Percentiles rank a stretch among this genome's conserved stretches.
Conservation (phyloP, 1,140 invertebrate genomes). For the Paralvinella palmiformis region DNA sequence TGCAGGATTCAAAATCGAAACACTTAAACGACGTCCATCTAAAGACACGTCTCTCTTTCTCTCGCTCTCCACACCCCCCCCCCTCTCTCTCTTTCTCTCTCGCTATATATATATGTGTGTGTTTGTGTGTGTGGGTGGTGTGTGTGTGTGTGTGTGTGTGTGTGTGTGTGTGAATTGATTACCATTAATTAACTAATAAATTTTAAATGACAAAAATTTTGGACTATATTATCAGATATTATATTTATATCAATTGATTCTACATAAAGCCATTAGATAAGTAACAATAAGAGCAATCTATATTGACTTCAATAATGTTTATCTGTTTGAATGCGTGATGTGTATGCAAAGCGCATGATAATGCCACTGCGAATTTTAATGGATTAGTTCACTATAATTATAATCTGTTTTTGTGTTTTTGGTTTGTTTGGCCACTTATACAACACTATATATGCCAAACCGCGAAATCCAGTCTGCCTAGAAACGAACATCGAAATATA, state of each 20-base stretch:
- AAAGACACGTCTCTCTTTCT: neutral
- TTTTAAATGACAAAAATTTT: too few species aligned
- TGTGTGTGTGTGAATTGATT: neutral
- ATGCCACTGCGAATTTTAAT: too few species aligned
- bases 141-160: neutral
- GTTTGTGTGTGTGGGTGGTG: neutral
- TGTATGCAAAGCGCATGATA: too few species aligned
- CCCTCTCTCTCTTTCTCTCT: neutral
- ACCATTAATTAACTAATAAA: too few species aligned
- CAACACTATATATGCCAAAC: too few species aligned
- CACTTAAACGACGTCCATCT: neutral
- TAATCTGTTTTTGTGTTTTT: too few species aligned
- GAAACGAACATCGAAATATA: too few species aligned
- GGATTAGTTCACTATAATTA: too few species aligned
- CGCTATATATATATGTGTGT: neutral
- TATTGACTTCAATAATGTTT: neutral
- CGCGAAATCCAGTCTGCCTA: too few species aligned
- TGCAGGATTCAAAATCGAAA: neutral
- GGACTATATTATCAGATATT: too few species aligned
- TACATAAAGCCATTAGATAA: neutral
- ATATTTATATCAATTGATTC: neutral
- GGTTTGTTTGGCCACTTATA: too few species aligned
- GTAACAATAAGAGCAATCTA: neutral
- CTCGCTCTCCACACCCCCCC: neutral
- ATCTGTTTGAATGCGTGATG: neutral